Percentiles rank a stretch among this genome's conserved stretches.
Evolutionary conservation across 2,113 vertebrate genomes (phyloP).

Genomic region (Delphinus delphis): DNA sequence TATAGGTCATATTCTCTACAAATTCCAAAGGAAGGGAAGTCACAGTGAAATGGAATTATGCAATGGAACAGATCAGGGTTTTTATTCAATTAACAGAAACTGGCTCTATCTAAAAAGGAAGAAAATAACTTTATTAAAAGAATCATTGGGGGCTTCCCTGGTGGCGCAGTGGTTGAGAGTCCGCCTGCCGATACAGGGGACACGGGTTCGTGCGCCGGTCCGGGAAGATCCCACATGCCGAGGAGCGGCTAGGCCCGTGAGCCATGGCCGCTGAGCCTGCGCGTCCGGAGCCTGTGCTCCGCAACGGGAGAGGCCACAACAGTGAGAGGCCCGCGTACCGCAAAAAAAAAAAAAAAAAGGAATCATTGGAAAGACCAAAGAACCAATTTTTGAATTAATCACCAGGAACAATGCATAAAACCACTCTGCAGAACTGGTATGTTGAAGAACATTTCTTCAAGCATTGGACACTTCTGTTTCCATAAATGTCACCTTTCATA

Average conservation of each 20-base stretch:
- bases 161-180: no score
- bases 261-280: no score
- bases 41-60: neutral
- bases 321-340: no score
- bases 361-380: neutral
- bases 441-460: neutral
- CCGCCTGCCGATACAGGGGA: no score
- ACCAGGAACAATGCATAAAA: neutral
- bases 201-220: no score
- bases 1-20: neutral
- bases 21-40: neutral
- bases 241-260: no score
- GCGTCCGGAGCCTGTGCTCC: no score
- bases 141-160: neutral
- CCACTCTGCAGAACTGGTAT: neutral
- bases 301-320: no score
- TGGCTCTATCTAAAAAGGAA: neutral
- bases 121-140: neutral
- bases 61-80: neutral
- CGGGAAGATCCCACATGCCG: no score
- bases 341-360: neutral
- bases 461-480: neutral
- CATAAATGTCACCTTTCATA: neutral
- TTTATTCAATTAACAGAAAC: neutral
- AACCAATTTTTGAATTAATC: neutral